phyloP scores from a whole-genome alignment of 37 sponge, comb jelly and placozoan species.

The Chondrilla cf. caribensis region DNA sequence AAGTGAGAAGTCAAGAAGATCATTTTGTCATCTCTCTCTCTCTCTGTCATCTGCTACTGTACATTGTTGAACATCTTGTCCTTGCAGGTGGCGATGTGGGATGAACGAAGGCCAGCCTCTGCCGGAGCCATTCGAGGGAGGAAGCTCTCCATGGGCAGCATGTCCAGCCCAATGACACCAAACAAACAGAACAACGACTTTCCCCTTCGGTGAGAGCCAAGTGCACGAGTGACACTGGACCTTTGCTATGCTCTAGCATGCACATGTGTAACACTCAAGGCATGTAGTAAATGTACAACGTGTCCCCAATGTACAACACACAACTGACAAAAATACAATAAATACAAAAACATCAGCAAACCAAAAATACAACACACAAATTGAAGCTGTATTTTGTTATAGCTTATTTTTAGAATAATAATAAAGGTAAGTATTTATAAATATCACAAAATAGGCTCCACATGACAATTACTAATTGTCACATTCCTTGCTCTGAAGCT shows the following conservation, averaged over 20 bases:
- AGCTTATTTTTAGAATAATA: no score
- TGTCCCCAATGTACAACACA: background rate
- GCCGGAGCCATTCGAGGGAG: constrained; percentile 28
- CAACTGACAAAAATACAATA: no score
- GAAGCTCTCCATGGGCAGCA: constrained; percentile 31
- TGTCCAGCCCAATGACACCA: constrained; percentile 49
- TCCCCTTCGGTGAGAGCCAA: constrained; percentile 45
- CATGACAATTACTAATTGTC: no score
- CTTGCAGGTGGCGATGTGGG: constrained; percentile 15
- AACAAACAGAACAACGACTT: constrained; percentile 64
- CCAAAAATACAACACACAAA: no score
- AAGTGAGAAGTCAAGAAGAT: background rate
- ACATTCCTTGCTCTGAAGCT: no score
- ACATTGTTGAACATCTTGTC: background rate
- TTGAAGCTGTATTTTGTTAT: no score
- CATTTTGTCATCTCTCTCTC: background rate
- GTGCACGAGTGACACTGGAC: no score
- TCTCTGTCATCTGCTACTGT: background rate
- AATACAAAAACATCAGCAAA: no score
- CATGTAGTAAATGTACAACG: background rate
- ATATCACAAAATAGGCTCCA: no score
- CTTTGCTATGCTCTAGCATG: no score
- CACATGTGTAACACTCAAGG: no score
- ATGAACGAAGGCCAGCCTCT: constrained; percentile 19
- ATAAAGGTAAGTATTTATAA: no score